These are phyloP conservation scores for Scolopax mira DNA, from an alignment of 2,113 vertebrate species.

Conservation along the genomic window DNA sequence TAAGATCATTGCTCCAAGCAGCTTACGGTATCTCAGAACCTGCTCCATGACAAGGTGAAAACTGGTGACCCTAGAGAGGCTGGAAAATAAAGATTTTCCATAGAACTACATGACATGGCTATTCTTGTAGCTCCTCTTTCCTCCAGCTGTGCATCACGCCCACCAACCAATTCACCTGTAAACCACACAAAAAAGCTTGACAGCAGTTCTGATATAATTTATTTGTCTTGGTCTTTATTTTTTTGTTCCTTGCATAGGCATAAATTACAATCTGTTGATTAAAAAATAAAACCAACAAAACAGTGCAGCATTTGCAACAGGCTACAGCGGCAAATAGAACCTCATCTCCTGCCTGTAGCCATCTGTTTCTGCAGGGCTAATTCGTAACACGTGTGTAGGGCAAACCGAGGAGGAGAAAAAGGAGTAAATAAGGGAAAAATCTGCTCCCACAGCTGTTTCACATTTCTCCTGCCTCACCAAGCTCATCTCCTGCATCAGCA, in stretches of 20 bases:
- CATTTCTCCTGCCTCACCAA: background rate
- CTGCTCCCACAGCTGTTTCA: background rate
- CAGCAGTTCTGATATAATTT: constrained; percentile 53
- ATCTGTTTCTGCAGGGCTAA: constrained; percentile 15
- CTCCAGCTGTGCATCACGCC: background rate
- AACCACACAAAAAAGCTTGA: background rate
- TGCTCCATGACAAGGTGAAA: background rate
- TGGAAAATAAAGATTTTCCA: background rate
- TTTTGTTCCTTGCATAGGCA: constrained; percentile 77
- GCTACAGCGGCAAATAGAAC: constrained; percentile 31
- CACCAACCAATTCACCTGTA: background rate
- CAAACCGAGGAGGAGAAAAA: background rate
- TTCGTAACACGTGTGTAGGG: rapidly evolving
- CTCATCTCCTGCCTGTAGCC: background rate
- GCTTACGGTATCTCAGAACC: background rate
- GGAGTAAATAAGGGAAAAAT: background rate
- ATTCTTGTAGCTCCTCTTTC: background rate
- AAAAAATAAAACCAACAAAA: constrained; percentile 66
- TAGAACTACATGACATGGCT: background rate
- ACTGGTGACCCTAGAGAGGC: background rate
- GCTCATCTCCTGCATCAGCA: background rate
- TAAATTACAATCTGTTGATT: constrained; percentile 76
- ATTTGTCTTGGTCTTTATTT: constrained; percentile 62
- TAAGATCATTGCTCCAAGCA: background rate
- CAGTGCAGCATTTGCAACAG: constrained; percentile 76